Conservation (phyloP, 1,140 invertebrate species). For the Oedothorax gibbosus region DNA sequence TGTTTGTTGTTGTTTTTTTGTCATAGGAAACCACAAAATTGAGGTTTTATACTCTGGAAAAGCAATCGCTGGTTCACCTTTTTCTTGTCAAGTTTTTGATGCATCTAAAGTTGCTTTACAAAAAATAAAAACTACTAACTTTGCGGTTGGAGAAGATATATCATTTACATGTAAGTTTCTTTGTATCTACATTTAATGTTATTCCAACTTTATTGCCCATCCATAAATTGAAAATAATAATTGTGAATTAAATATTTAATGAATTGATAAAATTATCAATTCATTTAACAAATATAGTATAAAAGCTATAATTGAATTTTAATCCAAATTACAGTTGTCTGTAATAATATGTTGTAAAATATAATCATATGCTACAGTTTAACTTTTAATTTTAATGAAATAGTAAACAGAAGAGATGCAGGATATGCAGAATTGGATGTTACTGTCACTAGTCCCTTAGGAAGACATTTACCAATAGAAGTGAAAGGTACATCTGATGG, state of each 20-base stretch:
- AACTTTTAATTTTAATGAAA: neutral
- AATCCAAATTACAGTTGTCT: no score
- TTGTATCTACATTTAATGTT: no score
- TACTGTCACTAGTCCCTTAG: conserved; percentile 87
- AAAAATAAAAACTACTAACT: conserved; percentile 80
- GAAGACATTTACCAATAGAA: conserved; percentile 85
- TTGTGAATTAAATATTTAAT: no score
- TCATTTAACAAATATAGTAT: no score
- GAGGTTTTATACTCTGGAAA: conserved; percentile 93
- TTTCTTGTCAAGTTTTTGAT: conserved; percentile 95
- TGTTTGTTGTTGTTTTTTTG: neutral
- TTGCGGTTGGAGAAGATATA: conserved; percentile 86
- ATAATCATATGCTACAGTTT: no score
- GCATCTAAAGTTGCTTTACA: conserved; percentile 77
- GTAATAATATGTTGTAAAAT: no score
- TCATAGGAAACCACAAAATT: conserved; percentile 78
- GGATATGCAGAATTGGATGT: conserved; percentile 91
- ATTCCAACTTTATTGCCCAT: no score
- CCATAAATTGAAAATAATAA: no score
- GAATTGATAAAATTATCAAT: no score
- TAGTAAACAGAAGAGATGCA: conserved; percentile 87
- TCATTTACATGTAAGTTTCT: conserved; percentile 80
- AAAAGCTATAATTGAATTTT: no score
- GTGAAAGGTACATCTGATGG: conserved; percentile 80
- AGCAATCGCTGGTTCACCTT: conserved; percentile 93